A percentile compares a stretch with the other conserved stretches of the same genome.
Conservation (phyloP, 2,797 vertebrate genomes). For the Neopelma chrysocephalum region DNA sequence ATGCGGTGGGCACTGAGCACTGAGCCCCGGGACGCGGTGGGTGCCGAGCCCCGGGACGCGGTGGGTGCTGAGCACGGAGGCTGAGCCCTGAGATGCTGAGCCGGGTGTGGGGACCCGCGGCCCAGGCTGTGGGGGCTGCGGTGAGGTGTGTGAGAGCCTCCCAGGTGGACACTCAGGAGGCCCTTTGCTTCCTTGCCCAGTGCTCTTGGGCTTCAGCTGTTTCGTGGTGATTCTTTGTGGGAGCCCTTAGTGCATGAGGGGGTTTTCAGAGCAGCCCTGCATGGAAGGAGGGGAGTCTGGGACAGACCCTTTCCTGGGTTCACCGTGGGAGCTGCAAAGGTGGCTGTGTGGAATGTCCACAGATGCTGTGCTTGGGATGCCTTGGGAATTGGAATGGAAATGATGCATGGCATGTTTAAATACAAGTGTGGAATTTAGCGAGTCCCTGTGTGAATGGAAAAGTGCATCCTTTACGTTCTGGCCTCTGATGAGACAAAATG, state of each 20-base stretch:
- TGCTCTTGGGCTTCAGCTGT: not conserved
- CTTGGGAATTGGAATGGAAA: not conserved
- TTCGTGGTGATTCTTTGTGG: not conserved
- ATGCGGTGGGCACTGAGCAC: too few species aligned
- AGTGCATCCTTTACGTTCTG: fast-evolving
- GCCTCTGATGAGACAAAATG: not conserved
- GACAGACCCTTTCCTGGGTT: fast-evolving
- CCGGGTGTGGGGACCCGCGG: not conserved
- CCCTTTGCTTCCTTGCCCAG: not conserved
- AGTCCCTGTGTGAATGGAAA: not conserved
- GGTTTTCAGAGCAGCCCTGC: not conserved
- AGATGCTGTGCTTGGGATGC: not conserved
- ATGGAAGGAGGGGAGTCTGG: not conserved
- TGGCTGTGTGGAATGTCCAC: not conserved
- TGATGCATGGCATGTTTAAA: too few species aligned
- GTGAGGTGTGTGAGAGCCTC: not conserved
- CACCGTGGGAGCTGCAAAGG: fast-evolving
- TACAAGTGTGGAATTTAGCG: too few species aligned
- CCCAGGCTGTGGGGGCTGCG: not conserved
- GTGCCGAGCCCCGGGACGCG: too few species aligned
- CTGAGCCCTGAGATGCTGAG: not conserved
- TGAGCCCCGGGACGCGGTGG: too few species aligned
- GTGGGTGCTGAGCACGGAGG: too few species aligned
- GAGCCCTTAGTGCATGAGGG: fast-evolving
- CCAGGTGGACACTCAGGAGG: not conserved